Evolutionary conservation across 2,113 vertebrate species (phyloP).

Genomic region (Nettapus auritus): DNA sequence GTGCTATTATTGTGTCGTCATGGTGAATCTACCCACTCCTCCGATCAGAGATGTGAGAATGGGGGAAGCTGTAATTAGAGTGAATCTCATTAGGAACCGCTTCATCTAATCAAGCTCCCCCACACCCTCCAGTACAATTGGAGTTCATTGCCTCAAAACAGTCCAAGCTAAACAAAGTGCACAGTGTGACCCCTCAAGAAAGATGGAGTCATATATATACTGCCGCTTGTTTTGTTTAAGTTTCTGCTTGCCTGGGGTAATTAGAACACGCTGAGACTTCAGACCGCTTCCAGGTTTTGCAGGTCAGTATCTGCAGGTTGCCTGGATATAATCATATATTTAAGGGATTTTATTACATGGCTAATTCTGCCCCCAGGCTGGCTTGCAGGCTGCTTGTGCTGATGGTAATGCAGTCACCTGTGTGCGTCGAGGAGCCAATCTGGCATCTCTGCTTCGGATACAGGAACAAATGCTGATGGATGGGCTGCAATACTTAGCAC

Average conservation of each 20-base stretch:
- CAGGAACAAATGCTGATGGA: neutral
- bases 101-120: constrained; percentile 81
- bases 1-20: constrained; percentile 77
- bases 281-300: neutral
- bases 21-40: constrained; percentile 74
- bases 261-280: neutral
- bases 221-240: neutral
- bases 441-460: neutral
- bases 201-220: neutral
- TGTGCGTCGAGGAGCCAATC: neutral
- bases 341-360: neutral
- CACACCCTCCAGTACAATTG: constrained; percentile 65
- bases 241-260: neutral
- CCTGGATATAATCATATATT: neutral
- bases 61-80: constrained; percentile 85
- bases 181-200: neutral
- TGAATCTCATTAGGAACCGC: constrained; percentile 86
- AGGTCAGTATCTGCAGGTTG: neutral
- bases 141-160: constrained; percentile 68
- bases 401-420: neutral
- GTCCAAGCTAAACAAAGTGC: constrained; percentile 23
- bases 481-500: neutral
- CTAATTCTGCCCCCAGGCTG: neutral
- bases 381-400: neutral
- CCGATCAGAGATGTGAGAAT: constrained; percentile 74